Evolutionary conservation across 2,113 vertebrate genomes (phyloP).

Genomic region (Urocynchramus pylzowi): DNA sequence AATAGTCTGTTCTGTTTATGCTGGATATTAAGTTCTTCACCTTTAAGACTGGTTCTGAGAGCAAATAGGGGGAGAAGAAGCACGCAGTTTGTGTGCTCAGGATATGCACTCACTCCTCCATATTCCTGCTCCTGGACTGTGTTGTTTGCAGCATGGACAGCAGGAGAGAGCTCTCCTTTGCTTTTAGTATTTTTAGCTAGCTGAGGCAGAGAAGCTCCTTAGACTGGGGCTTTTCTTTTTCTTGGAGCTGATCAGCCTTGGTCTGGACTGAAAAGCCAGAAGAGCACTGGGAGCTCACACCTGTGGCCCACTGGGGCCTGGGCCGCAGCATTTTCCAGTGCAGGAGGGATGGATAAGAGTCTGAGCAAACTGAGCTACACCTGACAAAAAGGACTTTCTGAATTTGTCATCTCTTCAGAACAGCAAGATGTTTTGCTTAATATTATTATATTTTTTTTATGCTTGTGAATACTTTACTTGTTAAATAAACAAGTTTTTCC

Average conservation of each 20-base stretch:
- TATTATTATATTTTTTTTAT: background rate
- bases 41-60: background rate
- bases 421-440: too few species aligned
- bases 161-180: background rate
- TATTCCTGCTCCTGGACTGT: background rate
- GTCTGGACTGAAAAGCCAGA: background rate
- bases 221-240: background rate
- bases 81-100: background rate
- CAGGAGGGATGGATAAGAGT: background rate
- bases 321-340: accelerated
- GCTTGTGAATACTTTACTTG: background rate
- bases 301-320: background rate
- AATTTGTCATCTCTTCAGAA: background rate
- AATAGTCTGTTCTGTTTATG: background rate
- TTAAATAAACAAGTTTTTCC: background rate
- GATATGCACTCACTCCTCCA: background rate
- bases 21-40: background rate
- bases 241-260: background rate
- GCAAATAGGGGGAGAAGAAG: accelerated
- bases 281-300: background rate
- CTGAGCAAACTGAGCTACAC: background rate
- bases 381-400: background rate
- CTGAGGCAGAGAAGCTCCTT: background rate
- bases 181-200: background rate
- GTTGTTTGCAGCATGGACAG: background rate